Conservation (phyloP, 2,888 invertebrate species). For the Seira musarum region DNA sequence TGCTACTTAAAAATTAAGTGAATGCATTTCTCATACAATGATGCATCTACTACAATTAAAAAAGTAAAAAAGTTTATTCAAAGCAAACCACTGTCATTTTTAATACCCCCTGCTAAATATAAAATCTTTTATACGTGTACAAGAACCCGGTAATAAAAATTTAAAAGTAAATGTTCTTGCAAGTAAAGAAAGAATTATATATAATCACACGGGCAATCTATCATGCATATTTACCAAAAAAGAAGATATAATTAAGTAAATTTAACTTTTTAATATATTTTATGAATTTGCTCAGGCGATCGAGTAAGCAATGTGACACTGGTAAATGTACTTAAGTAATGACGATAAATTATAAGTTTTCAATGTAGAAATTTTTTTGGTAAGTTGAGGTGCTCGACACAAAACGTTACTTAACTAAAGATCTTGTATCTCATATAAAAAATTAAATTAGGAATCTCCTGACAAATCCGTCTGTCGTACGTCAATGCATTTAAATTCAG, state of each 20-base stretch:
- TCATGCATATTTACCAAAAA: slow-evolving; percentile 2
- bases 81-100: too few species aligned
- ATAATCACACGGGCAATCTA: slow-evolving; percentile 4
- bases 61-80: too few species aligned
- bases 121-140: too few species aligned
- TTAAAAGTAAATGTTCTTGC: too few species aligned
- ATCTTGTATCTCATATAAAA: not conserved
- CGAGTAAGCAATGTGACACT: not conserved
- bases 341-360: too few species aligned
- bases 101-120: too few species aligned
- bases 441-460: not conserved
- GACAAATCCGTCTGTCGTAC: slow-evolving; percentile 1
- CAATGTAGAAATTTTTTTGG: not conserved
- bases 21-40: too few species aligned
- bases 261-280: not conserved
- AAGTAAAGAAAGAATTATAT: too few species aligned
- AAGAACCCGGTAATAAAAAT: too few species aligned
- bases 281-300: slow-evolving; percentile 7
- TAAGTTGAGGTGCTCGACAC: slow-evolving; percentile 9
- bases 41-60: too few species aligned
- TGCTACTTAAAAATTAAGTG: too few species aligned
- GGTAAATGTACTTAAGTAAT: not conserved
- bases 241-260: not conserved
- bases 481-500: slow-evolving; percentile 6
- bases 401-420: not conserved